Evolutionary conservation across 2,888 invertebrate genomes (phyloP).

Genomic region (Drosophila putrida): DNA sequence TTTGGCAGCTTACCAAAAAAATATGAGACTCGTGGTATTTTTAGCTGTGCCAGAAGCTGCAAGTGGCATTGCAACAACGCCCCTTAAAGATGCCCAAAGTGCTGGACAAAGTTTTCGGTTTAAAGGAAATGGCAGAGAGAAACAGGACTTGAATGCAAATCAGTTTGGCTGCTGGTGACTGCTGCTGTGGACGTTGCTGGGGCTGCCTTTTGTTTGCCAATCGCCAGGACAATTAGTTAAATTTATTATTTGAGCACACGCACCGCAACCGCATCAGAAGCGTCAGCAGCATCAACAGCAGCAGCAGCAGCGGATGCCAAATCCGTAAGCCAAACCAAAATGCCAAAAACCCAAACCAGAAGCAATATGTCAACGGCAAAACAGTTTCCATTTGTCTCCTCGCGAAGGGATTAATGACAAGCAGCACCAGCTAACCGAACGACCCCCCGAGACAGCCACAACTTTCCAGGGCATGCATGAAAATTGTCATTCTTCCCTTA

Average conservation of each 20-base stretch:
- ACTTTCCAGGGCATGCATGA: constrained; percentile 47
- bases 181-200: constrained; percentile 18
- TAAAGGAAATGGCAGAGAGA: background rate
- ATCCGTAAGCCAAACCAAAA: constrained; percentile 18
- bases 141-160: constrained; percentile 47
- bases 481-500: constrained; percentile 42
- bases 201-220: constrained; percentile 60
- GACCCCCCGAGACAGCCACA: constrained; percentile 33
- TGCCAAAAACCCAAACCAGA: constrained; percentile 33
- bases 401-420: constrained; percentile 77
- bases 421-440: constrained; percentile 47
- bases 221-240: constrained; percentile 76
- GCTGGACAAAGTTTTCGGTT: constrained; percentile 31
- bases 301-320: constrained; percentile 18
- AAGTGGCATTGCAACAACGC: constrained; percentile 44
- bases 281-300: constrained; percentile 20
- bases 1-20: constrained; percentile 65
- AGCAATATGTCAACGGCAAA: constrained; percentile 62
- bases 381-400: constrained; percentile 75
- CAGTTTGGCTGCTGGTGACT: constrained; percentile 28
- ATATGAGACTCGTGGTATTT: constrained; percentile 17
- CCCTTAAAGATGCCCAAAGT: constrained; percentile 29
- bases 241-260: constrained; percentile 77
- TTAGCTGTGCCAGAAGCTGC: constrained; percentile 15
- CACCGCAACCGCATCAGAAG: constrained; percentile 63